Evolutionary conservation across 2,888 invertebrate species (phyloP).

Genomic region (Hecatera dysodea): DNA sequence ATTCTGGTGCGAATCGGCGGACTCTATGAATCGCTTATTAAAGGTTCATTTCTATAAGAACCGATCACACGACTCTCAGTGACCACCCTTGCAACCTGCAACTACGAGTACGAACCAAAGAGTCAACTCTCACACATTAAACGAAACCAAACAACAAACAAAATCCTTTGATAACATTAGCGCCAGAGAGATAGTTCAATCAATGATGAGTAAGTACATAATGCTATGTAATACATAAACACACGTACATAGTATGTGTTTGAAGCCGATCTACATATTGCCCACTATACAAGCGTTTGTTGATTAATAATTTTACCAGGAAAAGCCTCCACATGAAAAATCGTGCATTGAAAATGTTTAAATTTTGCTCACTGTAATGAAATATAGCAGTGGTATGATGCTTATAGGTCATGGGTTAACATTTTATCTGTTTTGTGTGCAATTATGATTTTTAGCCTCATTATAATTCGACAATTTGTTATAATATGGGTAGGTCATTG

Average conservation of each 20-base stretch:
- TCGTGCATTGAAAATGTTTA: slow-evolving; percentile 43
- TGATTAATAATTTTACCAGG: slow-evolving; percentile 57
- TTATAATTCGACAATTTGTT: neutral
- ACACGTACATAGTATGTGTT: slow-evolving; percentile 14
- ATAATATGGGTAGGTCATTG: neutral
- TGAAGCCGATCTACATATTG: slow-evolving; percentile 12
- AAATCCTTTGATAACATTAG: slow-evolving; percentile 16
- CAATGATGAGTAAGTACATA: slow-evolving; percentile 39
- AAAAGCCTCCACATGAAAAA: slow-evolving; percentile 53
- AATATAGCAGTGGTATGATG: slow-evolving; percentile 22
- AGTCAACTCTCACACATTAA: neutral
- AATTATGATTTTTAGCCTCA: slow-evolving; percentile 6
- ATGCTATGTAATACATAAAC: slow-evolving; percentile 32
- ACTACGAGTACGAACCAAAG: neutral
- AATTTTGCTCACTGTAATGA: slow-evolving; percentile 37
- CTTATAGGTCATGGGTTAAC: slow-evolving; percentile 15
- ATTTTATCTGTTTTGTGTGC: slow-evolving; percentile 23
- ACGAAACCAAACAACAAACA: slow-evolving; percentile 2
- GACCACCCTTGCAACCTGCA: neutral
- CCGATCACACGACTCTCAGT: no score
- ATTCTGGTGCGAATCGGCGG: no score
- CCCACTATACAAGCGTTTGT: slow-evolving; percentile 30
- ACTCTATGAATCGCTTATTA: no score
- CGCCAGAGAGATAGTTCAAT: slow-evolving; percentile 24
- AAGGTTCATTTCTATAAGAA: neutral